These are phyloP conservation scores for Drosophila meridiana DNA, from an alignment of 2,888 invertebrate species.

Conservation along the genomic window DNA sequence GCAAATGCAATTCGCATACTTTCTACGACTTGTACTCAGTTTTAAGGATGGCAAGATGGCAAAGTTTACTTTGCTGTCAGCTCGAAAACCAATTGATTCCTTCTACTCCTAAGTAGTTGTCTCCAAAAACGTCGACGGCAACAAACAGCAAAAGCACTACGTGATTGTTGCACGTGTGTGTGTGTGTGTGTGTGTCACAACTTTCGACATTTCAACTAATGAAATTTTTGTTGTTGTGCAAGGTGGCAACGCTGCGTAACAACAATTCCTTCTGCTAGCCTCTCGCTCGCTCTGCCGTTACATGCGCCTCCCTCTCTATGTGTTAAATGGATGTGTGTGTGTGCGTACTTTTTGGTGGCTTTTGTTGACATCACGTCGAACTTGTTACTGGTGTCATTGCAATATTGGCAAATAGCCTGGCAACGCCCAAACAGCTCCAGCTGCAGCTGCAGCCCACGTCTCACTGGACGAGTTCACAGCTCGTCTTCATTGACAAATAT, in stretches of 20 bases:
- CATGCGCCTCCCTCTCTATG: not conserved
- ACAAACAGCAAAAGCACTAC: conserved; percentile 8
- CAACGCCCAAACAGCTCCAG: conserved; percentile 20
- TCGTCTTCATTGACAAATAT: conserved; percentile 45
- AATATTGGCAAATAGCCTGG: conserved; percentile 51
- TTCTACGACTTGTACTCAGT: conserved; percentile 19
- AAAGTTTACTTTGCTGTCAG: conserved; percentile 27
- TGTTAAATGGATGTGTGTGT: conserved; percentile 18
- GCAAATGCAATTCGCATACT: conserved; percentile 59
- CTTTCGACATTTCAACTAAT: conserved; percentile 74
- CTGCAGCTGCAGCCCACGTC: conserved; percentile 3
- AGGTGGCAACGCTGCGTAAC: conserved; percentile 16
- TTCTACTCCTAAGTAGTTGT: conserved; percentile 12
- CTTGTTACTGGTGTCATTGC: conserved; percentile 65
- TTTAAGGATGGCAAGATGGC: conserved; percentile 22
- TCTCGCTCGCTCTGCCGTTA: not conserved
- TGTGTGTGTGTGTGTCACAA: conserved; percentile 35
- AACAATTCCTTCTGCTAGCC: not conserved
- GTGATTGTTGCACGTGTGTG: conserved; percentile 14
- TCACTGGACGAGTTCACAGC: conserved; percentile 8
- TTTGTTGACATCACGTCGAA: conserved; percentile 76
- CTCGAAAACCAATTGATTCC: conserved; percentile 45
- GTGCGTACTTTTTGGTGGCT: conserved; percentile 40
- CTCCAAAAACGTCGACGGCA: conserved; percentile 26
- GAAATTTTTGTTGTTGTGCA: conserved; percentile 53